A percentile compares a stretch with the other conserved stretches of the same genome.
Evolutionary conservation across 2,888 invertebrate genomes (phyloP).

Genomic region (Clitarchus hookeri): DNA sequence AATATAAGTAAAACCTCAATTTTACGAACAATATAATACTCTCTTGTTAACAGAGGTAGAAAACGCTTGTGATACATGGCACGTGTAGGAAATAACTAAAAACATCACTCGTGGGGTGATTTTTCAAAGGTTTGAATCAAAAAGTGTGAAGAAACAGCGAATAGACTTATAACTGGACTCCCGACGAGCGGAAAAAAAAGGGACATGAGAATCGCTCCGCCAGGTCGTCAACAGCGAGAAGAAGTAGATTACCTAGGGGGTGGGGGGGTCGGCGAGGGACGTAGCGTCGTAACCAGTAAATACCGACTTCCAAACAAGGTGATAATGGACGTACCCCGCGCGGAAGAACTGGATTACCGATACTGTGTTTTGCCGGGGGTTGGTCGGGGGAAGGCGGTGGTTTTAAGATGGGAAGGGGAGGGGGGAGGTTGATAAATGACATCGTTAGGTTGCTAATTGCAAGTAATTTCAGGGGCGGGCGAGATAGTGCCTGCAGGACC

Average conservation of each 20-base stretch:
- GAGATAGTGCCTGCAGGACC: neutral
- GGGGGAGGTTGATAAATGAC: slow-evolving; percentile 8
- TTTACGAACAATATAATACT: no score
- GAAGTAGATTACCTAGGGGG: neutral
- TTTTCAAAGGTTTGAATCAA: no score
- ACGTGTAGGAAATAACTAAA: no score
- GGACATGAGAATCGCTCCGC: no score
- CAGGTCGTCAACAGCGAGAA: no score
- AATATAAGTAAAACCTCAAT: no score
- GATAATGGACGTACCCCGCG: neutral
- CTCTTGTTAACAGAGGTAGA: no score
- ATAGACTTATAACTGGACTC: no score
- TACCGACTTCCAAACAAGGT: slow-evolving; percentile 1
- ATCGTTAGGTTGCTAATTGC: slow-evolving; percentile 22
- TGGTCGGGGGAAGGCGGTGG: neutral
- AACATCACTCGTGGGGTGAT: no score
- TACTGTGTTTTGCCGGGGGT: neutral
- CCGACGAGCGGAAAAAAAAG: no score
- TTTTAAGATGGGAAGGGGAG: neutral
- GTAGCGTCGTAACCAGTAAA: neutral
- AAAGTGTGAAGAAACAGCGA: no score
- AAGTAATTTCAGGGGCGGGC: slow-evolving; percentile 17
- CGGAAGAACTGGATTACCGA: neutral
- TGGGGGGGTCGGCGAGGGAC: neutral
- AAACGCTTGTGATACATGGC: no score